Base-by-base conservation (phyloP, 2,113 vertebrate genomes). In the Cyprinodon variegatus region DNA sequence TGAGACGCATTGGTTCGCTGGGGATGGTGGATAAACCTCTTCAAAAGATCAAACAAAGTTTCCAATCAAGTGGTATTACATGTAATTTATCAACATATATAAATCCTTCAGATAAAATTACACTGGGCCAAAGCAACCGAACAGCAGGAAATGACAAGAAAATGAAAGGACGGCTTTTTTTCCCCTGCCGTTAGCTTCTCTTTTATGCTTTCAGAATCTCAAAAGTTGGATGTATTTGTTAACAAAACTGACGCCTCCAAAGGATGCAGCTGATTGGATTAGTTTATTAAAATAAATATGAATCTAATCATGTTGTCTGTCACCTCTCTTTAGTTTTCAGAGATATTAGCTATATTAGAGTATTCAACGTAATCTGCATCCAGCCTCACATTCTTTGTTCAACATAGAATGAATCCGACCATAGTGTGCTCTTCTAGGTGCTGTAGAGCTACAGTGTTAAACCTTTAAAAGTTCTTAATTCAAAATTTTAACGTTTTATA, bases 11-110 rank as follows among this genome's bases (percentile, higher is more conserved):
- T 85, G 85, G 80, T 83, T 82, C 76, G 80, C 72, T 81, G 72
- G 59, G 75, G 75, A 63, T 45, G 71, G 79, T 3, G 5, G 74
- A 70, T 78, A 72, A 69, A 83, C 84, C 74, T 82, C 83, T 85
- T 71, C 66, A 73, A 15, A 82, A 88, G 85, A 93, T 90, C 89
- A 92, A 88, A 89, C 20, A 86, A 90, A 82, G 62, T 81, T 75
- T 75, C 70, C 46, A 37, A 69, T 86, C 75, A 84, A 78, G 81
- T 72, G 65, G 48, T 60, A 78, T 77, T 81, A 3, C 48, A 65
- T 70, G 63, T 61, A 65, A 78, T 87, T 90, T 82, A 72, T 76
- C 76, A 74, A 85, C 68, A 72, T 68, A 75, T 53, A 83, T 77
- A 77, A 79, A 70, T 71, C 59, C 80, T 70, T 79, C 37, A 81